phyloP scores from a whole-genome alignment of 2,888 invertebrate genomes.

The Drosophila gaucha region DNA sequence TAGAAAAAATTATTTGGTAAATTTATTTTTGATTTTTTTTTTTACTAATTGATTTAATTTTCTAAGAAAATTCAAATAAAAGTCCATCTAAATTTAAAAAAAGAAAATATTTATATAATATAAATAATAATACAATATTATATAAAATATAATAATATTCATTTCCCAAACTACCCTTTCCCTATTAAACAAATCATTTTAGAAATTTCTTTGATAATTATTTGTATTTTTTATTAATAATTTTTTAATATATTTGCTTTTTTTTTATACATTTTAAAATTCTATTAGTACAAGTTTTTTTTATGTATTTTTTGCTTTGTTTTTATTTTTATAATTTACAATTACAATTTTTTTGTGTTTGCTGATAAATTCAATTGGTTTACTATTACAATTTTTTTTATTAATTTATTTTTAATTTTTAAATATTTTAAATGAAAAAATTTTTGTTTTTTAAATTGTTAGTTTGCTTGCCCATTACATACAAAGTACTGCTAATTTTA shows the following conservation, averaged over 20 bases:
- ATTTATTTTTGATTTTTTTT: too few relatives aligned
- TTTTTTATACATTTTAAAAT: slow-evolving; percentile 64
- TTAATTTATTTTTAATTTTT: slow-evolving; percentile 26
- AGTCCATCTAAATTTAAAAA: too few relatives aligned
- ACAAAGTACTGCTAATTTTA: slow-evolving; percentile 50
- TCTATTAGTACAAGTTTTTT: slow-evolving; percentile 54
- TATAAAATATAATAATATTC: background rate
- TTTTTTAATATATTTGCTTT: slow-evolving; percentile 31
- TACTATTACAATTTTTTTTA: slow-evolving; percentile 19
- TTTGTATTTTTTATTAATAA: slow-evolving; percentile 56
- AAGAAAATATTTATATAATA: too few relatives aligned
- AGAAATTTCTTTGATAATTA: slow-evolving; percentile 59
- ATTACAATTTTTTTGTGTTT: slow-evolving; percentile 56
- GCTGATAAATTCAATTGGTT: slow-evolving; percentile 58
- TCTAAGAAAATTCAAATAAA: too few relatives aligned
- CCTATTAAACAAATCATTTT: slow-evolving; percentile 5
- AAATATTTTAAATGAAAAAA: slow-evolving; percentile 39
- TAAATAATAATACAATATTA: background rate
- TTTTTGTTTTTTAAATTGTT: slow-evolving; percentile 33
- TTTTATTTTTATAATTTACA: slow-evolving; percentile 53
- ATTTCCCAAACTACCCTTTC: background rate
- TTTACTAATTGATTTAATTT: too few relatives aligned
- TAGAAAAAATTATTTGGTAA: too few relatives aligned
- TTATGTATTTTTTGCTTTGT: slow-evolving; percentile 16
- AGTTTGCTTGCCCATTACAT: slow-evolving; percentile 64